phyloP scores from a whole-genome alignment of 2,888 invertebrate species.

The Harpagoxenus sublaevis region DNA sequence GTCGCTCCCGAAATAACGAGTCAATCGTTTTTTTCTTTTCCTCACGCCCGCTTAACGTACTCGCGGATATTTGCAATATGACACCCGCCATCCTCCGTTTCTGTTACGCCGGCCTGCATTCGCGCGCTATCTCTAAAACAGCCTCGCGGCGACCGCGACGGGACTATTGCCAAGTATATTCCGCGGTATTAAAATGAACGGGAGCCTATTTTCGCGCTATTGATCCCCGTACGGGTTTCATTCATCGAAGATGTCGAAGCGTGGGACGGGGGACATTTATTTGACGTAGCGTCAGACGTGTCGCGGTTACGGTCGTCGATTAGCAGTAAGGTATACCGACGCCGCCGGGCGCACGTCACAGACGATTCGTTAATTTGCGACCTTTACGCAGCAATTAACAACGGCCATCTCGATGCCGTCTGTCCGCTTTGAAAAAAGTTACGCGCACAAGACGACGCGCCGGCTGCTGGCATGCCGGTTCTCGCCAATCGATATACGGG shows the following conservation, averaged over 20 bases:
- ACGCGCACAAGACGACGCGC: constrained; percentile 32
- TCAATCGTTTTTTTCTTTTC: too few species aligned
- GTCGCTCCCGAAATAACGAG: not conserved
- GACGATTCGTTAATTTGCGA: constrained; percentile 73
- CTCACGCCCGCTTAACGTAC: not conserved
- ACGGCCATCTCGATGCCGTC: constrained; percentile 41
- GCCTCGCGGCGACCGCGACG: not conserved
- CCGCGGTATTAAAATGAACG: constrained; percentile 37
- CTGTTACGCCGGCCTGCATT: constrained; percentile 46
- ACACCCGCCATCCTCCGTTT: constrained; percentile 32
- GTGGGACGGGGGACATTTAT: not conserved
- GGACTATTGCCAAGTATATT: constrained; percentile 38
- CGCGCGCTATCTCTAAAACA: constrained; percentile 54
- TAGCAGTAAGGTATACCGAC: constrained; percentile 53
- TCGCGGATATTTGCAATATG: constrained; percentile 22
- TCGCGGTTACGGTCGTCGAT: constrained; percentile 60
- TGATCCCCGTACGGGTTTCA: constrained; percentile 6
- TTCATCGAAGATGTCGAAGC: constrained; percentile 7
- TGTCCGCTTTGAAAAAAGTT: constrained; percentile 59
- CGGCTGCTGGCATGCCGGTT: not conserved
- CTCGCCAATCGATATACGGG: constrained; percentile 7
- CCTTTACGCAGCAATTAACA: constrained; percentile 68
- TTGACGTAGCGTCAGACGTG: not conserved
- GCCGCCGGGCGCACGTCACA: constrained; percentile 66
- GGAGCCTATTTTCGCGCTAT: constrained; percentile 26